Base-by-base conservation (phyloP, 2,888 invertebrate species). In the Pyralis farinalis region DNA sequence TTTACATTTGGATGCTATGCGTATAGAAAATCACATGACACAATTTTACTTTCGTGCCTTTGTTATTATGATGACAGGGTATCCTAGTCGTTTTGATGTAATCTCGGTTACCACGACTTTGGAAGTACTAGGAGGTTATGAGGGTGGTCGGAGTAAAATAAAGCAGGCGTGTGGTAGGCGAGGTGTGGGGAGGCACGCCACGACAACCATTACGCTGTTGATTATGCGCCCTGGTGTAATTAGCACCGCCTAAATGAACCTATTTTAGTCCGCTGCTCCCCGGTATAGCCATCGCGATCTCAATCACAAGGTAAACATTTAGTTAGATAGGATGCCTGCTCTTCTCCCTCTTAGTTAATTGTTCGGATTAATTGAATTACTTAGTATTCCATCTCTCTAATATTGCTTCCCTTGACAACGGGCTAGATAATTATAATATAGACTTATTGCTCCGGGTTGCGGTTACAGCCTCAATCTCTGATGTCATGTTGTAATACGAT, bases 231-330 rank as follows among this genome's bases (percentile, higher is more conserved):
- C 66, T 58, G 67, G 62, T 53, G 71, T 79, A 82, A 85, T 85
- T 85, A 84, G 80, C 83, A 71, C 67, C 65, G 63, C 65, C 71
- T 72, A 77, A 82, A 83, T 77, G 75, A 80, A 78, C 77, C 78
- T 77, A 74, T 78, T 81, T 63, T 71, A 58, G 55, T 58, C 51
- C 55, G 59, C 69, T 75, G 74, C 62, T 66, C 63, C 62, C 74
- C 71, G 67, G 71, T 74, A 67, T 58, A 47, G 55, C 56, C 56
- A 55, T 58, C 51, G 58, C 49, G 55, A 62, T 65, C 61, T 72
- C 64, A 68, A 74, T 73, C 65, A 55, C 52, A 48, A 42, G 46
- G 54, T 51, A 52, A 58, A 58, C 55, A 59, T 53, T 66, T 49
- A 60, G 49, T 50, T 51, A 47, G 39, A 52, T 40, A 42, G 33